phyloP scores from a whole-genome alignment of 2,797 vertebrate species.

The Enteromius fasciolatus region DNA sequence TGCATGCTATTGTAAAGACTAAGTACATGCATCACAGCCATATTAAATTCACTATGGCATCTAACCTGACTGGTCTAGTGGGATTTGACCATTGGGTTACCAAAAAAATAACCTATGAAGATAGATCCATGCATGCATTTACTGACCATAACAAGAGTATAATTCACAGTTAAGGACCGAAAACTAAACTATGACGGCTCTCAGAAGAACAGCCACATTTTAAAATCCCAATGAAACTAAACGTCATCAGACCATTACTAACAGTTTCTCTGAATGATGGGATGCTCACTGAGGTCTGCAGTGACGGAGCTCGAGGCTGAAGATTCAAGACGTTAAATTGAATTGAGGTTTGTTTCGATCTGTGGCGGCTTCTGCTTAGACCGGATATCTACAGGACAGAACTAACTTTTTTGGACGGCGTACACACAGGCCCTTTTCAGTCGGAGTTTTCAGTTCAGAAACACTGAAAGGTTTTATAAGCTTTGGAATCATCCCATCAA shows the following conservation, averaged over 20 bases:
- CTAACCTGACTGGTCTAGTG: background rate
- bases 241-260: background rate
- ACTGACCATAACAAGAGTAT: background rate
- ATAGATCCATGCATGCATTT: background rate
- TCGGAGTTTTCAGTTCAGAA: background rate
- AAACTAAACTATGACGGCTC: background rate
- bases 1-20: background rate
- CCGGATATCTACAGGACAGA: background rate
- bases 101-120: background rate
- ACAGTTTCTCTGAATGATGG: background rate
- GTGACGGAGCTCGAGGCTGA: background rate
- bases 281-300: background rate
- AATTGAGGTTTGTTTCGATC: background rate
- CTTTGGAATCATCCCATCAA: background rate
- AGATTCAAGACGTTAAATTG: background rate
- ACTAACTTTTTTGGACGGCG: background rate
- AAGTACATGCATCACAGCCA: background rate
- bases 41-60: background rate
- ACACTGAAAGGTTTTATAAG: background rate
- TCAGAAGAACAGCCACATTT: background rate
- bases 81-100: background rate
- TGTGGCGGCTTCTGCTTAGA: background rate
- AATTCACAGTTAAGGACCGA: background rate
- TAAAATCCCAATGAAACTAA: background rate
- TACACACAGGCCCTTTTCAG: background rate